These are phyloP conservation scores for Cantharis lateralis DNA, from an alignment of 2,888 invertebrate genomes.

Conservation along the genomic window DNA sequence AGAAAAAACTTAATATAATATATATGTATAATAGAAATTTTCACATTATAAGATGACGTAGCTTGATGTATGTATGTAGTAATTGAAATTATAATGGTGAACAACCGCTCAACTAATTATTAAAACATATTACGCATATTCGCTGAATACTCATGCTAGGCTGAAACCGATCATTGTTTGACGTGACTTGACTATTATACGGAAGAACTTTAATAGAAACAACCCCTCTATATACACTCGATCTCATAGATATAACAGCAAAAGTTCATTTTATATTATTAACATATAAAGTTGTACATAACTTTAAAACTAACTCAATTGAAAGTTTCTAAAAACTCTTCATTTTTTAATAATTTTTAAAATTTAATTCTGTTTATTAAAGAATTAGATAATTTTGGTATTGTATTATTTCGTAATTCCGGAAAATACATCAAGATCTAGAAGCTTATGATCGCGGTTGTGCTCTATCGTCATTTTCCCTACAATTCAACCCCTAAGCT, in stretches of 20 bases:
- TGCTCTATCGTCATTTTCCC: neutral
- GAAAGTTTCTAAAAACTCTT: neutral
- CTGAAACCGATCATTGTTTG: conserved; percentile 32
- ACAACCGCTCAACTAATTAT: conserved; percentile 11
- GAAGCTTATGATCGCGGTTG: conserved; percentile 21
- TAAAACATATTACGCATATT: conserved; percentile 28
- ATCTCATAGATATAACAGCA: conserved; percentile 12
- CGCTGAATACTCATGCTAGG: conserved; percentile 26
- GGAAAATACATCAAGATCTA: conserved; percentile 17
- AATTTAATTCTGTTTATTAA: neutral
- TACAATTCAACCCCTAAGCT: conserved; percentile 16
- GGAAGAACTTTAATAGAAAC: conserved; percentile 33
- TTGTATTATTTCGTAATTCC: conserved; percentile 20
- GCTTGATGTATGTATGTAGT: neutral
- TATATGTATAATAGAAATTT: neutral
- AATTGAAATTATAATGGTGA: neutral
- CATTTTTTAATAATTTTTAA: neutral
- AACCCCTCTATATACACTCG: conserved; percentile 27
- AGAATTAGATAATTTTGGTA: conserved; percentile 3
- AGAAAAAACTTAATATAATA: neutral
- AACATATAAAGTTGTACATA: neutral
- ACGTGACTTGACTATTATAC: conserved; percentile 34
- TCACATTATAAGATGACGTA: neutral
- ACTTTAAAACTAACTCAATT: neutral
- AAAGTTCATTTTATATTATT: neutral